A percentile compares a stretch with the other conserved stretches of the same genome.
Conservation (phyloP, 2,113 vertebrate species). For the Bos javanicus region DNA sequence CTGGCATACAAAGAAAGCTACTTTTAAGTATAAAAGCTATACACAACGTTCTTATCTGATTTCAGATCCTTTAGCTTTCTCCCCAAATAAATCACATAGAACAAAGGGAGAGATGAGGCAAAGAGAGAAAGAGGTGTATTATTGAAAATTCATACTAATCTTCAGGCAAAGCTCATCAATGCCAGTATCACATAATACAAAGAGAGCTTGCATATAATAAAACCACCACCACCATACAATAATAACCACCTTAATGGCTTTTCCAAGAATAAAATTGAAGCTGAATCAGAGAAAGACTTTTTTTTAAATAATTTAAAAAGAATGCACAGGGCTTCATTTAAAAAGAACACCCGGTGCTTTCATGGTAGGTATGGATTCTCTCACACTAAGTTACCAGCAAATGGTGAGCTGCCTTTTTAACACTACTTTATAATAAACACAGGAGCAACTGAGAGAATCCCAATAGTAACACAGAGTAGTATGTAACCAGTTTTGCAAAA, state of each 20-base stretch:
- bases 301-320: conserved; percentile 40
- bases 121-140: conserved; percentile 63
- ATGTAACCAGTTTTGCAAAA: conserved; percentile 71
- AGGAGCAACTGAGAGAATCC: conserved; percentile 58
- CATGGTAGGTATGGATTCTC: conserved; percentile 42
- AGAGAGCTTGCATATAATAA: conserved; percentile 61
- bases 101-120: conserved; percentile 70
- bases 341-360: conserved; percentile 44
- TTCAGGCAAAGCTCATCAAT: conserved; percentile 58
- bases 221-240: conserved; percentile 6
- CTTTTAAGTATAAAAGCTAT: conserved; percentile 85
- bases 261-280: conserved; percentile 58
- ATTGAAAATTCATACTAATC: conserved; percentile 56
- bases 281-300: conserved; percentile 47
- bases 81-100: conserved; percentile 73
- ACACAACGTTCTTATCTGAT: conserved; percentile 78
- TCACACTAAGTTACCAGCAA: conserved; percentile 17
- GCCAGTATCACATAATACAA: conserved; percentile 65
- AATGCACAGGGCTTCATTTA: conserved; percentile 53
- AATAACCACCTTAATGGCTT: conserved; percentile 63
- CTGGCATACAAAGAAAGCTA: conserved; percentile 83
- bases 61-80: conserved; percentile 77
- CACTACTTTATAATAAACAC: conserved; percentile 52
- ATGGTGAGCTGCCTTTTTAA: conserved; percentile 63
- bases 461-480: background rate